phyloP scores from a whole-genome alignment of 2,888 invertebrate species.

The Blera fallax region DNA sequence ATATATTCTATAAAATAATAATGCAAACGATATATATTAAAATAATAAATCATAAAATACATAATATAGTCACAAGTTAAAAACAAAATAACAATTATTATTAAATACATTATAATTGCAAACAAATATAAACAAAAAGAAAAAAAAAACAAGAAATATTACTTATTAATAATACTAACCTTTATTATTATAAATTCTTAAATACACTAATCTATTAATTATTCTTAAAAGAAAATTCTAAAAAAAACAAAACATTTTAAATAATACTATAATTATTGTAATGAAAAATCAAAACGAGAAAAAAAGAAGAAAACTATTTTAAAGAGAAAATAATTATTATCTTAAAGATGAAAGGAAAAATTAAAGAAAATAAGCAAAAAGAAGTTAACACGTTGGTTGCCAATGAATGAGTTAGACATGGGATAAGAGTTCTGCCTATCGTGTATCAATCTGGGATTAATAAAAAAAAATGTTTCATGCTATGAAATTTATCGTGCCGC shows the following conservation, averaged over 20 bases:
- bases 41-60: constrained; percentile 14
- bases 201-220: constrained; percentile 58
- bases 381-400: constrained; percentile 8
- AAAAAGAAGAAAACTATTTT: constrained; percentile 2
- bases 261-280: constrained; percentile 39
- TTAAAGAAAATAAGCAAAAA: constrained; percentile 15
- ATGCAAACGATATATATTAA: constrained; percentile 33
- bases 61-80: constrained; percentile 49
- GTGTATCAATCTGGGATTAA: too few species aligned
- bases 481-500: too few species aligned
- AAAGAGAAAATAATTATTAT: constrained; percentile 14
- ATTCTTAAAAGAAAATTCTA: constrained; percentile 49
- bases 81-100: constrained; percentile 45
- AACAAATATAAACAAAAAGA: constrained; percentile 23
- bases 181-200: constrained; percentile 64
- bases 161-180: constrained; percentile 67
- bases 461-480: too few species aligned
- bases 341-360: constrained; percentile 16
- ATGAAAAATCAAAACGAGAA: neutral
- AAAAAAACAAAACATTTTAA: constrained; percentile 20
- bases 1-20: constrained; percentile 63
- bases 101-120: constrained; percentile 47
- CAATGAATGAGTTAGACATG: too few species aligned
- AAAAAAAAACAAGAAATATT: constrained; percentile 29
- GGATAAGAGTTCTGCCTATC: too few species aligned